phyloP scores from a whole-genome alignment of 2,797 vertebrate genomes.

The Glyptemys insculpta region DNA sequence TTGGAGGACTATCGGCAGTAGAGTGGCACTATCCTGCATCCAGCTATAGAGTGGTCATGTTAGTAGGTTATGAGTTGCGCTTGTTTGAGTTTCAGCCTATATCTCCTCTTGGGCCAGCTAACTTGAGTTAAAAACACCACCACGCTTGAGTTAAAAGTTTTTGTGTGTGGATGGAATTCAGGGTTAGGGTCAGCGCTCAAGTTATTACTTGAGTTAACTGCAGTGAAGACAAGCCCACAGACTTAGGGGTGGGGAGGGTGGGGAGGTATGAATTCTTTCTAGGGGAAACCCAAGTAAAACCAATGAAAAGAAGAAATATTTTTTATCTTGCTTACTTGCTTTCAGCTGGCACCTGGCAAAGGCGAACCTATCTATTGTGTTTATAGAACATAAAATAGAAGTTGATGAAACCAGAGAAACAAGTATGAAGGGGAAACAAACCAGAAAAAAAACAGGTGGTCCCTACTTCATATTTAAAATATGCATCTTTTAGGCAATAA shows the following conservation, averaged over 20 bases:
- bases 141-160: background rate
- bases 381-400: background rate
- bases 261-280: background rate
- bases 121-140: background rate
- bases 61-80: background rate
- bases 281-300: background rate
- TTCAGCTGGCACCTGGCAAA: background rate
- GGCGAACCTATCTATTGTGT: background rate
- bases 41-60: background rate
- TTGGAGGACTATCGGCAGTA: background rate
- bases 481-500: background rate
- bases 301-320: background rate
- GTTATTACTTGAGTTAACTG: background rate
- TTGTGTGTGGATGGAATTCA: background rate
- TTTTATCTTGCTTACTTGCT: background rate
- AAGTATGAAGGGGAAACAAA: background rate
- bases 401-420: background rate
- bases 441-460: background rate
- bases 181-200: background rate
- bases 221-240: background rate
- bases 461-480: background rate
- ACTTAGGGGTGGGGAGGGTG: background rate
- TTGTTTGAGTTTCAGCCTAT: background rate
- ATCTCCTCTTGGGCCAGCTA: background rate
- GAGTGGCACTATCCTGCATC: background rate